Percentiles rank a stretch among this genome's conserved stretches.
phyloP scores from a whole-genome alignment of 1,140 invertebrate species.

The Drosophila nigrodunni region DNA sequence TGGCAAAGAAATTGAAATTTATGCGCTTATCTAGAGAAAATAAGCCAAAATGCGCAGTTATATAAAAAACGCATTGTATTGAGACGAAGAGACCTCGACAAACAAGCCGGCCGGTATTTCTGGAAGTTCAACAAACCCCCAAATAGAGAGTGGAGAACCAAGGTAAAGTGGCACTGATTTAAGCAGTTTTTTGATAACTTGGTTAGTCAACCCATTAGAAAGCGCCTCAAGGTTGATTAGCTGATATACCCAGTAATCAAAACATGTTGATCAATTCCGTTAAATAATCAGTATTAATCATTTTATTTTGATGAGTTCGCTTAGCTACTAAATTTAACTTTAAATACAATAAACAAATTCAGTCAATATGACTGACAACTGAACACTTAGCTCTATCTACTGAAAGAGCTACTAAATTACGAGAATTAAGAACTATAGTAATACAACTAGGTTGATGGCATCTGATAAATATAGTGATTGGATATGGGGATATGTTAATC shows the following conservation, averaged over 20 bases:
- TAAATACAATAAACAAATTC: conserved; percentile 25
- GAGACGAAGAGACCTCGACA: not conserved
- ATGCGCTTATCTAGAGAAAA: not conserved
- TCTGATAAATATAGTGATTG: conserved; percentile 6
- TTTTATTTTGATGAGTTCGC: conserved; percentile 40
- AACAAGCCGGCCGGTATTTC: conserved; percentile 35
- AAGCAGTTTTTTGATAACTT: conserved; percentile 24
- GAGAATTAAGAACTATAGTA: conserved; percentile 30
- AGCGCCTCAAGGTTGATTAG: conserved; percentile 53
- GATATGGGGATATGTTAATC: conserved; percentile 10
- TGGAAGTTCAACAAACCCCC: conserved; percentile 59
- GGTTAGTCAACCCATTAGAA: conserved; percentile 13
- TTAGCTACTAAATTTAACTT: conserved; percentile 49
- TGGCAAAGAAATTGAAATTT: not conserved
- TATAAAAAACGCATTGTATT: conserved; percentile 22
- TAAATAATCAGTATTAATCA: conserved; percentile 28
- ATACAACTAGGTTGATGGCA: conserved; percentile 50
- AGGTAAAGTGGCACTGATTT: conserved; percentile 47
- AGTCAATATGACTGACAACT: conserved; percentile 71
- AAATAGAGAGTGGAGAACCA: conserved; percentile 32
- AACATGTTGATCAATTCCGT: conserved; percentile 8
- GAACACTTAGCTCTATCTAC: conserved; percentile 40
- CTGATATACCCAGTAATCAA: conserved; percentile 41
- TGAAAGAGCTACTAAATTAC: conserved; percentile 53
- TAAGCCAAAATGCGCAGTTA: conserved; percentile 28